Conservation (phyloP, 2,797 vertebrate genomes). For the Helarctos malayanus region DNA sequence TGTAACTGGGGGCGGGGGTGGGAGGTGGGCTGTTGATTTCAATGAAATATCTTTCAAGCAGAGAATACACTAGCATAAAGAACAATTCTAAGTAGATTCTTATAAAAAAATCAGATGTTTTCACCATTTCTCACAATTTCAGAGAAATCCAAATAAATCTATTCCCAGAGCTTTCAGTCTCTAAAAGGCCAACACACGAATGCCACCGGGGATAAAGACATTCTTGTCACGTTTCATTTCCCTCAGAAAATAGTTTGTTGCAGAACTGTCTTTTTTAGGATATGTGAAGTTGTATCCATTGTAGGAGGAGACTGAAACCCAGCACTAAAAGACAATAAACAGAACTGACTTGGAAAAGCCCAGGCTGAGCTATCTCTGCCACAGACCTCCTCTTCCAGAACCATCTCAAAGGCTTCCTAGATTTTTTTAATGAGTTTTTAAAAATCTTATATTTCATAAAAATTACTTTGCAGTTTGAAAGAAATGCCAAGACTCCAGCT, state of each 20-base stretch:
- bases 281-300: not conserved
- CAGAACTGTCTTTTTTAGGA: not conserved
- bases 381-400: not conserved
- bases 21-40: not conserved
- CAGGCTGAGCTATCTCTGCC: not conserved
- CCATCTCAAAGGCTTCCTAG: not conserved
- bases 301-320: not conserved
- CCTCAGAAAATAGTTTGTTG: not conserved
- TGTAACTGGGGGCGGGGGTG: not conserved
- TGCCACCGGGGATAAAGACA: not conserved
- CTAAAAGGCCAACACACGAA: not conserved
- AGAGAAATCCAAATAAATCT: conserved; percentile 42
- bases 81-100: conserved; percentile 34
- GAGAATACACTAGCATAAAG: not conserved
- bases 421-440: not conserved
- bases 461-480: conserved; percentile 45
- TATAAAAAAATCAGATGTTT: conserved; percentile 57
- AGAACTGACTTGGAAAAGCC: not conserved
- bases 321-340: not conserved
- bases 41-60: conserved; percentile 49
- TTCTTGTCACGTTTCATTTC: not conserved
- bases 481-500: not conserved
- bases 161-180: not conserved
- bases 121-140: conserved; percentile 24
- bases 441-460: conserved; percentile 52